Percentiles rank a stretch among this genome's conserved stretches.
These are phyloP conservation scores for Harpagifer antarcticus DNA, from an alignment of 2,797 vertebrate genomes.

Conservation along the genomic window DNA sequence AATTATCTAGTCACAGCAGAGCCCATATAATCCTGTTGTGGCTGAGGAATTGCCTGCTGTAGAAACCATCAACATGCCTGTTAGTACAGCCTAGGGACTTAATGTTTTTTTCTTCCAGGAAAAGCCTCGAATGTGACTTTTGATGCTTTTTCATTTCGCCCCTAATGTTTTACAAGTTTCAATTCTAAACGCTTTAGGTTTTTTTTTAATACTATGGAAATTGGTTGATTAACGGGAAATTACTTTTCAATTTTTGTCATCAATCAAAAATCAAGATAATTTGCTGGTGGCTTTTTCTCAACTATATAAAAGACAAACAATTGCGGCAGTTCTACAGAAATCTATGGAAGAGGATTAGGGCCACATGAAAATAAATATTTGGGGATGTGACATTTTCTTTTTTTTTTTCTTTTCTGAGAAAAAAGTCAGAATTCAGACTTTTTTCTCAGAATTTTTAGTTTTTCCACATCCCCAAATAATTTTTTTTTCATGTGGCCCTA, in stretches of 20 bases:
- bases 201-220: background rate
- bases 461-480: too few species aligned
- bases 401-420: too few species aligned
- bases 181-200: background rate
- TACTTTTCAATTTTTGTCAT: background rate
- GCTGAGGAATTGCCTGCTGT: conserved; percentile 71
- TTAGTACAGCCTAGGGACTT: conserved; percentile 62
- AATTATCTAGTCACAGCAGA: conserved; percentile 80
- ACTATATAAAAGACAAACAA: background rate
- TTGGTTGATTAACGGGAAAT: background rate
- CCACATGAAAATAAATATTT: too few species aligned
- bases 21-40: conserved; percentile 79
- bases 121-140: conserved; percentile 26
- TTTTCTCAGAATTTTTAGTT: too few species aligned
- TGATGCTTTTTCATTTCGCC: background rate
- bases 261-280: background rate
- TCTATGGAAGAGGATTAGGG: too few species aligned
- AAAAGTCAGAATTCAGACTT: too few species aligned
- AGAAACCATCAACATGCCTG: conserved; percentile 67
- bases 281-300: background rate
- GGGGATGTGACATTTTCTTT: too few species aligned
- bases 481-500: too few species aligned
- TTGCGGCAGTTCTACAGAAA: background rate
- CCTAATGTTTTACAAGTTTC: conserved; percentile 21
- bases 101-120: conserved; percentile 2